These are phyloP conservation scores for Scaptomyza graminum DNA, from an alignment of 1,140 invertebrate species.

Conservation along the genomic window DNA sequence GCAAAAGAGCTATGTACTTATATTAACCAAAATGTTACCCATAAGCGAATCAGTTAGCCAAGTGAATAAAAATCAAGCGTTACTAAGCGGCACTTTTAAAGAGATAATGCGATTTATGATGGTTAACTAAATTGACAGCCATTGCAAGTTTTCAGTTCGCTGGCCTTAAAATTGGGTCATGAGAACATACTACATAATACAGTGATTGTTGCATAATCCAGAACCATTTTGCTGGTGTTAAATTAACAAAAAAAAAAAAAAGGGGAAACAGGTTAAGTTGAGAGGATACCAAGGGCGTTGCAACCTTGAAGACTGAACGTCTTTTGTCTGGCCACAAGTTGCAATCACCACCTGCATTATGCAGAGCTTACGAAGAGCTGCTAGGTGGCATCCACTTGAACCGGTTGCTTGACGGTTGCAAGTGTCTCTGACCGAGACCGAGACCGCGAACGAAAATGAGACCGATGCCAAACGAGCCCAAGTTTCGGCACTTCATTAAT, in stretches of 20 bases:
- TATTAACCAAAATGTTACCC: not conserved
- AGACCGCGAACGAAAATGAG: not conserved
- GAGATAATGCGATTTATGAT: conserved; percentile 47
- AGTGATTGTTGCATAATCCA: conserved; percentile 62
- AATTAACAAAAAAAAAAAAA: not conserved
- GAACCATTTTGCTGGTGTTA: conserved; percentile 52
- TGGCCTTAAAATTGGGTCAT: conserved; percentile 66
- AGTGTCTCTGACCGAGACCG: conserved; percentile 48
- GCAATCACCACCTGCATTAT: conserved; percentile 73
- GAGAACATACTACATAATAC: conserved; percentile 41
- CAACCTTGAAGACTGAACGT: conserved; percentile 49
- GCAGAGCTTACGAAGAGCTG: conserved; percentile 27
- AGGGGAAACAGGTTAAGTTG: conserved; percentile 63
- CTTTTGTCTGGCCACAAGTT: conserved; percentile 46
- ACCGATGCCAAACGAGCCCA: conserved; percentile 56
- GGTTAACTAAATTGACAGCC: conserved; percentile 45
- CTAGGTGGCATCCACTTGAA: conserved; percentile 57
- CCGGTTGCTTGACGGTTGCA: conserved; percentile 61
- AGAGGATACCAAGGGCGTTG: conserved; percentile 56
- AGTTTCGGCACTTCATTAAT: conserved; percentile 81
- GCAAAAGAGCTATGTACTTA: not conserved
- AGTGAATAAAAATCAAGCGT: conserved; percentile 12
- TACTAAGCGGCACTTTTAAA: conserved; percentile 44
- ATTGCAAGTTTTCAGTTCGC: not conserved
- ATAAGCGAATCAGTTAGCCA: conserved; percentile 7